Evolutionary conservation across 2,888 invertebrate genomes (phyloP).

Genomic region (Catocala nupta): DNA sequence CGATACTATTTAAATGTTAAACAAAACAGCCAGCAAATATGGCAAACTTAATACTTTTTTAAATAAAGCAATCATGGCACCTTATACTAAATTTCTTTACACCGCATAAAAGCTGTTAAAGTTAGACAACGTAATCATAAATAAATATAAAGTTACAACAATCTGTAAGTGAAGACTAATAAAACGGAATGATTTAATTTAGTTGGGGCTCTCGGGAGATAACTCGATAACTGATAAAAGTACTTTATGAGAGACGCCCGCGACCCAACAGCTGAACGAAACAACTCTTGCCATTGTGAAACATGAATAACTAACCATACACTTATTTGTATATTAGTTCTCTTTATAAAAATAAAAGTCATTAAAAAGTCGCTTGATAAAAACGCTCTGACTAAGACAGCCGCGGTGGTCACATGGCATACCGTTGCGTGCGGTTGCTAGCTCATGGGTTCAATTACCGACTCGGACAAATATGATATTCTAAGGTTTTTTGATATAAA

Average conservation of each 20-base stretch:
- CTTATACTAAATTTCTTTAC: not conserved
- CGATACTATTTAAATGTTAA: no score
- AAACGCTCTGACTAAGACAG: no score
- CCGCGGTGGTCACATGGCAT: no score
- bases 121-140: conserved; percentile 15
- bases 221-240: conserved; percentile 48
- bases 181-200: conserved; percentile 47
- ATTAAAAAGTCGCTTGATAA: no score
- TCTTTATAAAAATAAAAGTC: no score
- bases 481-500: no score
- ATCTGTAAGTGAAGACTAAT: conserved; percentile 28
- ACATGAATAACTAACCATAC: conserved; percentile 12
- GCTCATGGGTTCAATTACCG: no score
- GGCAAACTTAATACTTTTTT: no score
- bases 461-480: no score
- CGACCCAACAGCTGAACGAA: conserved; percentile 1
- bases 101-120: not conserved
- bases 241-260: conserved; percentile 32
- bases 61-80: no score
- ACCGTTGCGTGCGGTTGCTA: no score
- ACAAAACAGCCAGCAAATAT: no score
- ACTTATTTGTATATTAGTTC: conserved; percentile 14
- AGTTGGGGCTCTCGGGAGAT: conserved; percentile 34
- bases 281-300: conserved; percentile 8
- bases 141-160: conserved; percentile 21